A percentile compares a stretch with the other conserved stretches of the same genome.
Conservation (phyloP, 2,113 vertebrate species). For the Pelvicachromis taeniatus region DNA sequence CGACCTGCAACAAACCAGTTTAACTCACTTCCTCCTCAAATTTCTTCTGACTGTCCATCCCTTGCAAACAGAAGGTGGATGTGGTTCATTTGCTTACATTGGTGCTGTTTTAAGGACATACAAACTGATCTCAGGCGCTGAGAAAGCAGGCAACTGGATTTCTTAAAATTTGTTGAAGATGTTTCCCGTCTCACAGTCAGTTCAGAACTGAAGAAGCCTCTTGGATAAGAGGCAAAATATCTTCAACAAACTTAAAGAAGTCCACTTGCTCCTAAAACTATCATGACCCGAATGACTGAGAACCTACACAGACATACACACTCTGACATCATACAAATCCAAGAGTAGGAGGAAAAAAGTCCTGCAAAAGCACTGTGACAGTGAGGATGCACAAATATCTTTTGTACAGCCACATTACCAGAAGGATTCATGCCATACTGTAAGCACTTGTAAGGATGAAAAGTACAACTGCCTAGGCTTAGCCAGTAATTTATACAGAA, state of each 20-base stretch:
- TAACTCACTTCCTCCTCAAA: not conserved
- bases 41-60: not conserved
- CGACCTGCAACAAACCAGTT: not conserved
- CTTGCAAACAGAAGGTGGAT: not conserved
- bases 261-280: not conserved
- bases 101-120: not conserved
- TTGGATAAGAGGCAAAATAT: not conserved
- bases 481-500: not conserved
- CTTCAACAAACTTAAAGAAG: not conserved
- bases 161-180: not conserved
- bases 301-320: not conserved
- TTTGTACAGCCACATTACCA: not conserved
- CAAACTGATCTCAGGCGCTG: rapidly evolving
- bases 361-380: not conserved
- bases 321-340: not conserved
- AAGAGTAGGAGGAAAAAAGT: not conserved
- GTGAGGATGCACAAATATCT: rapidly evolving
- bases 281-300: not conserved
- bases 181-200: not conserved
- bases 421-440: rapidly evolving
- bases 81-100: rapidly evolving
- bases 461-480: rapidly evolving
- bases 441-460: not conserved
- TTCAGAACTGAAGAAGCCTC: rapidly evolving
- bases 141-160: rapidly evolving